Evolutionary conservation across 2,888 invertebrate genomes (phyloP), one percentile per base, ranked within the genome.

Genomic region (Sussaba pulchella): DNA sequence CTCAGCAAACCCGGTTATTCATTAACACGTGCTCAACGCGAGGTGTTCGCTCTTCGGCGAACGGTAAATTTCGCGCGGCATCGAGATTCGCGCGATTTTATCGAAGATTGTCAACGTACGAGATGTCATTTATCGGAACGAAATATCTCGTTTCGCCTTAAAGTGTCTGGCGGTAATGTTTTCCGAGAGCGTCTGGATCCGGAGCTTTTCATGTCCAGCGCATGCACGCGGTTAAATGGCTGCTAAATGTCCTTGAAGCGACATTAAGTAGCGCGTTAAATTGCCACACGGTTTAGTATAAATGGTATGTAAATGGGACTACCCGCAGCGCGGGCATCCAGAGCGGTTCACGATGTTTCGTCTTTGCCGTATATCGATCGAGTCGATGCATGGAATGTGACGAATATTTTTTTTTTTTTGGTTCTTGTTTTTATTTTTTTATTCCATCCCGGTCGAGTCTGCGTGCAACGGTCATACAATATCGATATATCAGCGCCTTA

Each of bases 11-110:
- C 69, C 43, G 64, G 36, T 52, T 50, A 76, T 71, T 80, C 75
- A 76, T 80, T 80, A 76, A 76, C 80, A 80, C 80, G 76, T 72
- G 80, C 70, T 50, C n/a, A 5, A 1, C 64, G 24, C 31, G 31
- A 45, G 72, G 21, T 36, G 63, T 59, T 67, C 61, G 24, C 2
- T n/a, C n/a, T n/a, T n/a, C n/a, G 9, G 14, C 19, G 59, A 17
- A 57, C 31, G 26, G 71, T 57, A 63, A 5, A 5, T 31, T 54
- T 43, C 61, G 59, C 70, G 50, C 31, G 26, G 26, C 47, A 26
- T 31, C 54, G 36, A 71, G 69, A 67, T 66, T 6, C 71, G 36
- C 21, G 43, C 43, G 79, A 81, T 81, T 47, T 14, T 31, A 73
- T 81, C 67, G 17, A 59, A 73, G 76, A 81, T 77, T 73, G 57